Evolutionary conservation across 1,140 invertebrate species (phyloP).

Genomic region (Bombus superbus): DNA sequence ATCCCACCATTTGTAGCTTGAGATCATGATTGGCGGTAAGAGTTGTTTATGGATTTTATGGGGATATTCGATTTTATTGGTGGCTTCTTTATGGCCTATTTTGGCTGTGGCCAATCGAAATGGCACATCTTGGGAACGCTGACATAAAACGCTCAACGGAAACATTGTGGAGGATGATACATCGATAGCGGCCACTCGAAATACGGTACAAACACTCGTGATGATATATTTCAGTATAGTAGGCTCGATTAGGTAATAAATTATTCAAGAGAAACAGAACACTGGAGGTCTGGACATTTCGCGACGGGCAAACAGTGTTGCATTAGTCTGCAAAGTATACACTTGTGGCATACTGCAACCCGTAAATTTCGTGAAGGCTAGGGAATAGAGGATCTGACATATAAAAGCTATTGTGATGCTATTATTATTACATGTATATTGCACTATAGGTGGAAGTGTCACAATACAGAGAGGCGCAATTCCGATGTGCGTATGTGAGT

Average conservation of each 20-base stretch:
- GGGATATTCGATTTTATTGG: neutral
- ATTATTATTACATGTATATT: neutral
- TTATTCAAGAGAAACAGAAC: conserved; percentile 29
- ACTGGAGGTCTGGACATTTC: neutral
- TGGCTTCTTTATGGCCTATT: neutral
- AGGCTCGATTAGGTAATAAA: conserved; percentile 33
- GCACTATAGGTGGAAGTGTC: neutral
- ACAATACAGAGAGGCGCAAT: conserved; percentile 13
- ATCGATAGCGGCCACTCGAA: conserved; percentile 26
- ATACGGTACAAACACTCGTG: conserved; percentile 36
- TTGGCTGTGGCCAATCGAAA: neutral
- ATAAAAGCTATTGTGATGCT: no score
- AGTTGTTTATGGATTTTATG: neutral
- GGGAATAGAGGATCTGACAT: neutral
- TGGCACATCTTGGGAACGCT: neutral
- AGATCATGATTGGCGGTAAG: neutral
- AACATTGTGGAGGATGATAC: conserved; percentile 35
- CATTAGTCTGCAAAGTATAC: neutral
- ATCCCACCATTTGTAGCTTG: neutral
- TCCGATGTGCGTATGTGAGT: conserved; percentile 20
- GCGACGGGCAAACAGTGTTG: neutral
- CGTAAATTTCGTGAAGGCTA: neutral
- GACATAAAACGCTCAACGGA: conserved; percentile 19
- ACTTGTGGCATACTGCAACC: neutral
- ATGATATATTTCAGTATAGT: conserved; percentile 31